A percentile compares a stretch with the other conserved stretches of the same genome.
These are phyloP conservation scores for Tautogolabrus adspersus DNA, from an alignment of 2,113 vertebrate species.

Conservation along the genomic window DNA sequence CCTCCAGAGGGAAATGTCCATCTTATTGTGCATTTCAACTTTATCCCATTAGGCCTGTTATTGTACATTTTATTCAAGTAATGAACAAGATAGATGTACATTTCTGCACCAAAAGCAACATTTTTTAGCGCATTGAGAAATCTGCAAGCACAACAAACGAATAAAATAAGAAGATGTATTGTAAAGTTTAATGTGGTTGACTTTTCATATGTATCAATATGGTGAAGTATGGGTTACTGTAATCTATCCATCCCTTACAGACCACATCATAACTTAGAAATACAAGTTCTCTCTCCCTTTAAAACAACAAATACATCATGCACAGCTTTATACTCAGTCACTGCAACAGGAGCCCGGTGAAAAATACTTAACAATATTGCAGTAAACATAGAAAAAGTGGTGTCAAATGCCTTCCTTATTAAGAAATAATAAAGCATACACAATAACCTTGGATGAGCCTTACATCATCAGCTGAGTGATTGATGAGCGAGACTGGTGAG, in stretches of 20 bases:
- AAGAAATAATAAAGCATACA: slow-evolving; percentile 64
- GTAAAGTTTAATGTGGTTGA: not conserved
- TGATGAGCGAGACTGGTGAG: slow-evolving; percentile 69
- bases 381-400: slow-evolving; percentile 38
- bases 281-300: not conserved
- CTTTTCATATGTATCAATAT: not conserved
- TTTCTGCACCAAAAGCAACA: not conserved
- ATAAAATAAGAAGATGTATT: not conserved
- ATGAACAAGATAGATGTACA: not conserved
- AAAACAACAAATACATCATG: not conserved
- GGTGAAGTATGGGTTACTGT: not conserved
- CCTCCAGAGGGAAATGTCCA: no score
- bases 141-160: not conserved
- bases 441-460: slow-evolving; percentile 58
- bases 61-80: not conserved
- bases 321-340: slow-evolving; percentile 21
- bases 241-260: not conserved
- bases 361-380: not conserved
- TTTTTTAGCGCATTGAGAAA: not conserved
- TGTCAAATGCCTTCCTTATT: slow-evolving; percentile 61
- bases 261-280: not conserved
- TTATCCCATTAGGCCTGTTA: not conserved
- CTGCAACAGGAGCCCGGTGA: not conserved
- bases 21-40: no score
- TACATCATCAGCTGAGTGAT: slow-evolving; percentile 65